Conservation (phyloP, 1,140 invertebrate genomes). For the Aphaenogaster rudis region DNA sequence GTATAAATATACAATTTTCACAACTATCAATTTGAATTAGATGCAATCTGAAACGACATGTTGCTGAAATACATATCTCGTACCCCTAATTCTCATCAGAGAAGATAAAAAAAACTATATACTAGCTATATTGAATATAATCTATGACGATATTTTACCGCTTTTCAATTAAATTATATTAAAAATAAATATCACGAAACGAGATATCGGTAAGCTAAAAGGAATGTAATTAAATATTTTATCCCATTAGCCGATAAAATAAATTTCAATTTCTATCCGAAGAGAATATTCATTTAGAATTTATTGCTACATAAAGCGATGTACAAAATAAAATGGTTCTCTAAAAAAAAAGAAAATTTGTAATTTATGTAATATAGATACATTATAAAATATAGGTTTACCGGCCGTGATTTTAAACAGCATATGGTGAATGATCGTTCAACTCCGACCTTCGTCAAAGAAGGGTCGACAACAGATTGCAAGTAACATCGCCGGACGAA, state of each 20-base stretch:
- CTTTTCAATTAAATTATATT: constrained; percentile 38
- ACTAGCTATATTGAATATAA: background rate
- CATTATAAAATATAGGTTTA: background rate
- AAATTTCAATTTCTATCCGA: constrained; percentile 1
- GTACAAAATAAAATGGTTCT: background rate
- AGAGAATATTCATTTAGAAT: background rate
- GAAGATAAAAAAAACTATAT: background rate
- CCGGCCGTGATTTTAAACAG: constrained; percentile 4
- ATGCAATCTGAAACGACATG: constrained; percentile 23
- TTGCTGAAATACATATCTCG: constrained; percentile 5
- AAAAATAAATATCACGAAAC: constrained; percentile 25
- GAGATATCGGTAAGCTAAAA: background rate
- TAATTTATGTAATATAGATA: constrained; percentile 6
- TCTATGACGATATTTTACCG: constrained; percentile 5
- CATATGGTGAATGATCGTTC: constrained; percentile 39
- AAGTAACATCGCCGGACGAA: constrained; percentile 46
- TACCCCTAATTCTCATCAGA: background rate
- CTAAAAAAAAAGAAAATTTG: background rate
- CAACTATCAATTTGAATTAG: background rate
- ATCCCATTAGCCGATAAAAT: background rate
- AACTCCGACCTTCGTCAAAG: constrained; percentile 11
- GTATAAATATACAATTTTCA: constrained; percentile 54
- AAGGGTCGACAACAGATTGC: constrained; percentile 44
- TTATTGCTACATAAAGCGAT: background rate
- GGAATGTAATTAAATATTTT: constrained; percentile 24